These are phyloP conservation scores for Dermolepida albohirtum DNA, from an alignment of 2,888 invertebrate species.

Conservation along the genomic window DNA sequence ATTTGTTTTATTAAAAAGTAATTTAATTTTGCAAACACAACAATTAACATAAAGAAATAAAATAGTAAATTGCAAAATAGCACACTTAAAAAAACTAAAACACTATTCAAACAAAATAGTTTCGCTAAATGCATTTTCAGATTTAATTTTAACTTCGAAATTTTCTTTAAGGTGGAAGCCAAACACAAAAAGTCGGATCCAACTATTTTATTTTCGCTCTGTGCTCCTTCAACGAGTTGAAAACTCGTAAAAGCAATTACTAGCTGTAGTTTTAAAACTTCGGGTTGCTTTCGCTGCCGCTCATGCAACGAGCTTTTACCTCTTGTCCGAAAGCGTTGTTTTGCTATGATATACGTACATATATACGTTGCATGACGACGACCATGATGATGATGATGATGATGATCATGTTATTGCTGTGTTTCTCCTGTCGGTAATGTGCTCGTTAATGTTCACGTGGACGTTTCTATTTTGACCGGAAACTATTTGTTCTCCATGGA, in stretches of 20 bases:
- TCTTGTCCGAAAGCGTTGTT: conserved; percentile 24
- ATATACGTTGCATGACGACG: conserved; percentile 25
- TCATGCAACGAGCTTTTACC: conserved; percentile 33
- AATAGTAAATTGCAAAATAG: not conserved
- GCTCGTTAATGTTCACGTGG: conserved; percentile 23
- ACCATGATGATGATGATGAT: conserved; percentile 9
- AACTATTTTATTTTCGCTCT: conserved; percentile 44
- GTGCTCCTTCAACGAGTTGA: conserved; percentile 39
- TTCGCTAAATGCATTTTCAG: conserved; percentile 25
- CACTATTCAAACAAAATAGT: conserved; percentile 18
- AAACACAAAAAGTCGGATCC: conserved; percentile 10
- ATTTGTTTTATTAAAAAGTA: too few species aligned
- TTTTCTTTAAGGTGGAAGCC: conserved; percentile 17
- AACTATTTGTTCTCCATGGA: conserved; percentile 39
- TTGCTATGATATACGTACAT: conserved; percentile 16
- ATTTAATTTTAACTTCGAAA: conserved; percentile 31
- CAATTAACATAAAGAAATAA: not conserved
- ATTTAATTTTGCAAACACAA: too few species aligned
- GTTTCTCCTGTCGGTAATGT: conserved; percentile 18
- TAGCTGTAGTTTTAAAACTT: conserved; percentile 46
- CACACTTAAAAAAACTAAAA: conserved; percentile 1
- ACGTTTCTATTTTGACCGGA: conserved; percentile 28
- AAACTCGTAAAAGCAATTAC: conserved; percentile 50
- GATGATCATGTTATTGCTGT: conserved; percentile 21
- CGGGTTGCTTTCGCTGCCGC: conserved; percentile 19